A percentile compares a stretch with the other conserved stretches of the same genome.
These are phyloP conservation scores for Autographa gamma DNA, from an alignment of 2,888 invertebrate species.

Conservation along the genomic window DNA sequence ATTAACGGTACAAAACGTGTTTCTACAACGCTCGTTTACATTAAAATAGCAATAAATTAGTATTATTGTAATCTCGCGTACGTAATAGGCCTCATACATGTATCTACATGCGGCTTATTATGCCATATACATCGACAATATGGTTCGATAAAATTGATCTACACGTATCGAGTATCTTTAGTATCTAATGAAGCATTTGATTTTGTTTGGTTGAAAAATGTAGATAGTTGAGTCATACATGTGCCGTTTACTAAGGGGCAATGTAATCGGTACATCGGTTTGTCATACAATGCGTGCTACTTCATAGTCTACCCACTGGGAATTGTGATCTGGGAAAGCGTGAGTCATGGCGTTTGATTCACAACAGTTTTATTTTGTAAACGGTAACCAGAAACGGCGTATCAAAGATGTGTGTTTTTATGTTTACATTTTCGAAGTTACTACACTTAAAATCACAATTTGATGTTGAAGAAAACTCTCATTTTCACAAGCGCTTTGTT, in stretches of 20 bases:
- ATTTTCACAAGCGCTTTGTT: too few relatives aligned
- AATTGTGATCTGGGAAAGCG: neutral
- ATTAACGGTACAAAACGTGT: conserved; percentile 32
- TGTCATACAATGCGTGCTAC: conserved; percentile 43
- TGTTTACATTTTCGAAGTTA: neutral
- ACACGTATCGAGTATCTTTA: neutral
- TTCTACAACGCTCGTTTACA: conserved; percentile 28
- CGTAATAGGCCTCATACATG: conserved; percentile 20
- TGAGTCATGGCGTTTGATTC: neutral
- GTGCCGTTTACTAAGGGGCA: conserved; percentile 30
- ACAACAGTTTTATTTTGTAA: conserved; percentile 7
- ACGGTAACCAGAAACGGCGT: neutral
- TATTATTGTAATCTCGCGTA: conserved; percentile 29
- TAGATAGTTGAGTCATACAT: conserved; percentile 43
- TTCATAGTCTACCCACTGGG: neutral
- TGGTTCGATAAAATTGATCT: conserved; percentile 1
- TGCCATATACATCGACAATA: neutral
- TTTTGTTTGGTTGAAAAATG: conserved; percentile 19
- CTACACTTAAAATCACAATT: too few relatives aligned
- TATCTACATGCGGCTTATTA: conserved; percentile 8
- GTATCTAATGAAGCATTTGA: conserved; percentile 3
- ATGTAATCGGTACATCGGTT: conserved; percentile 46
- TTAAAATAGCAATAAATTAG: conserved; percentile 34
- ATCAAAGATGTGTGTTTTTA: neutral
- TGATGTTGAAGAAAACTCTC: too few relatives aligned